Percentiles rank a stretch among this genome's conserved stretches.
Evolutionary conservation across 2,113 vertebrate genomes (phyloP).

Genomic region (Pan paniscus): DNA sequence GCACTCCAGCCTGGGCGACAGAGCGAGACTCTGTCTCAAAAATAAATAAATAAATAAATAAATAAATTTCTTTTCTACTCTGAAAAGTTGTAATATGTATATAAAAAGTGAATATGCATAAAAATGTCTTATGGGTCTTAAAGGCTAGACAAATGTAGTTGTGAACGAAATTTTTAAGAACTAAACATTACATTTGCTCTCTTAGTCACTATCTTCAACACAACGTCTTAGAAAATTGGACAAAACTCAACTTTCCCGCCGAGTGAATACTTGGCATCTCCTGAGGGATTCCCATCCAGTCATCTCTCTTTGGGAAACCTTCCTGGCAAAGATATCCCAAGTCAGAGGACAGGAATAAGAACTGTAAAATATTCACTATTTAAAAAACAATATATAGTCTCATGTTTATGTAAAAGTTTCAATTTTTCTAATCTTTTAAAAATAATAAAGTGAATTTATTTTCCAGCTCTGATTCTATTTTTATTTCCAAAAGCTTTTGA

Average conservation of each 20-base stretch:
- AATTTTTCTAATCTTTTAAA: background rate
- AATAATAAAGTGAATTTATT: background rate
- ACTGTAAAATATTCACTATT: background rate
- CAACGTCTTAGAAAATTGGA: background rate
- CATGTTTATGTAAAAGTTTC: background rate
- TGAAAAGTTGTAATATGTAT: background rate
- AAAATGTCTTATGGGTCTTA: background rate
- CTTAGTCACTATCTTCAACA: no score
- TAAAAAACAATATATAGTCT: background rate
- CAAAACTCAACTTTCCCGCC: background rate
- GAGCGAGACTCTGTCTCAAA: no score
- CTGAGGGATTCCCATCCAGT: background rate
- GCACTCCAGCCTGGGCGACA: no score
- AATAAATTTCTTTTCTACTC: background rate
- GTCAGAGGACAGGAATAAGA: background rate
- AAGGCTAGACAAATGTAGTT: background rate
- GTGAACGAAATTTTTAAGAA: background rate
- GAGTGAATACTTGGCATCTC: background rate
- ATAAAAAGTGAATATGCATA: background rate
- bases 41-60: no score
- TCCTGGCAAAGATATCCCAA: background rate
- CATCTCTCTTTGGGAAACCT: background rate
- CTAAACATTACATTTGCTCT: background rate
- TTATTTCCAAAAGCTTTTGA: constrained; percentile 15
- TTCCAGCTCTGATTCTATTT: background rate